phyloP scores from a whole-genome alignment of 1,140 invertebrate species.

The Halictus rubicundus region DNA sequence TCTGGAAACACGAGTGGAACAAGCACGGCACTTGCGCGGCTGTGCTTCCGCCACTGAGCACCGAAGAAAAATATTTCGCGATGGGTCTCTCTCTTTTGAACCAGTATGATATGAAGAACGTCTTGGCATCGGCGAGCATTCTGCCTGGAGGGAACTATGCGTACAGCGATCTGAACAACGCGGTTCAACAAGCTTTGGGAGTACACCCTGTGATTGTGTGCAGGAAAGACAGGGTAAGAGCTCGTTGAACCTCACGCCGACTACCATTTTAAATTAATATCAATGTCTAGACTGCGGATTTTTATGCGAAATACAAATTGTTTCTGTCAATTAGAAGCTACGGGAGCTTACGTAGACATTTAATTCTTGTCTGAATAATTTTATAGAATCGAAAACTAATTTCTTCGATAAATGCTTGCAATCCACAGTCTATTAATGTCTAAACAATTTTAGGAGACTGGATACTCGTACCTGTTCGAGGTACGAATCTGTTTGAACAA shows the following conservation, averaged over 20 bases:
- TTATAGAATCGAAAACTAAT: no score
- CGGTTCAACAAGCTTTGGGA: conserved; percentile 76
- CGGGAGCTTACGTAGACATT: no score
- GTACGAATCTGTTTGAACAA: conserved; percentile 86
- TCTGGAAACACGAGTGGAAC: conserved; percentile 92
- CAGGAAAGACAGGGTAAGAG: conserved; percentile 60
- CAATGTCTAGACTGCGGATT: no score
- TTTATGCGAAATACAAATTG: no score
- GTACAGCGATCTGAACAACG: conserved; percentile 82
- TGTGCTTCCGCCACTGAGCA: conserved; percentile 82
- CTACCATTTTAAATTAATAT: background rate
- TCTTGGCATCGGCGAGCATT: conserved; percentile 83
- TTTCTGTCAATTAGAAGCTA: no score
- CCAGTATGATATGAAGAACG: conserved; percentile 84
- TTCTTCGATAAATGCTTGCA: no score
- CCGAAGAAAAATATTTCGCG: conserved; percentile 87
- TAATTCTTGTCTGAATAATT: no score
- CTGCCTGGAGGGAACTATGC: conserved; percentile 83
- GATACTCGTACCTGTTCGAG: conserved; percentile 77
- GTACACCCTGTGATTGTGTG: conserved; percentile 66
- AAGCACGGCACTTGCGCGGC: conserved; percentile 93
- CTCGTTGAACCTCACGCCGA: background rate
- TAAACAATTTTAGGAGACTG: conserved; percentile 75
- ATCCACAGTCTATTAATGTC: background rate
- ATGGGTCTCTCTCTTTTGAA: conserved; percentile 84